These are phyloP conservation scores for Trachelus iudaicus DNA, from an alignment of 2,888 invertebrate species.

Conservation along the genomic window DNA sequence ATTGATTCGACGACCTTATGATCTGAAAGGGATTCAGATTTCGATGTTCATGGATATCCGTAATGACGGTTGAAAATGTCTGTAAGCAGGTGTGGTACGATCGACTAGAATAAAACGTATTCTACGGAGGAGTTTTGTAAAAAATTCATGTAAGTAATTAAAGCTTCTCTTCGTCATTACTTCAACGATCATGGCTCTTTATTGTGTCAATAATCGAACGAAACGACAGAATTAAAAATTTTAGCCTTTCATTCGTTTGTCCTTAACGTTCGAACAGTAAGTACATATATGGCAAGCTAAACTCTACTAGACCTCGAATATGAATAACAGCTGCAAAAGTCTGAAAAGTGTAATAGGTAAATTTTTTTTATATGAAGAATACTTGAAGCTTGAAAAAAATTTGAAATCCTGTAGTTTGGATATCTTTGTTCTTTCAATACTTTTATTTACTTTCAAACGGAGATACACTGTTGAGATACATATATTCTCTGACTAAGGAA, in stretches of 20 bases:
- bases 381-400: not conserved
- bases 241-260: not conserved
- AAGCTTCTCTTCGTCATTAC: not conserved
- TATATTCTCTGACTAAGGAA: not conserved
- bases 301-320: no score
- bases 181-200: not conserved
- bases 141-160: not conserved
- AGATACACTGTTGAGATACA: not conserved
- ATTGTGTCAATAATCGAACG: not conserved
- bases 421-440: not conserved
- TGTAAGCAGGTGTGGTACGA: not conserved
- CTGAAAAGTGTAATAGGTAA: no score
- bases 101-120: not conserved
- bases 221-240: not conserved
- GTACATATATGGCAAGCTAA: not conserved
- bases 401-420: not conserved
- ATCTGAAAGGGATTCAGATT: not conserved
- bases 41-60: not conserved
- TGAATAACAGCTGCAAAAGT: no score
- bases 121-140: not conserved
- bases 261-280: not conserved
- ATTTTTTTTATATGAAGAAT: not conserved
- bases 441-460: not conserved
- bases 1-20: not conserved
- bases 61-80: not conserved